These are phyloP conservation scores for Ganaspis sp. DNA, from an alignment of 1,140 invertebrate species.

Conservation along the genomic window DNA sequence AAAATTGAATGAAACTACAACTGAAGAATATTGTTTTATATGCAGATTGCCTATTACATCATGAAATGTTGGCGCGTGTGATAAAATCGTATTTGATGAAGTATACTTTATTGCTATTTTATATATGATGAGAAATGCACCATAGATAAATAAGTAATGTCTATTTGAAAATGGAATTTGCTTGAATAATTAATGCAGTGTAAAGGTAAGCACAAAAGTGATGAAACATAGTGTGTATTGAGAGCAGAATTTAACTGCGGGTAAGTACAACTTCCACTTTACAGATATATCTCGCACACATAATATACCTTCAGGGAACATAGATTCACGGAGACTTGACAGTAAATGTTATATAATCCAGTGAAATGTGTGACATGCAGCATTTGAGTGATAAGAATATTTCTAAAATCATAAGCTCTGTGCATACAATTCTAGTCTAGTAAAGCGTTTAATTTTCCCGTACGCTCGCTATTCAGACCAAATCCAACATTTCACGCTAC, in stretches of 20 bases:
- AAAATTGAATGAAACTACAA: too few relatives aligned
- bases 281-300: not conserved
- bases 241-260: not conserved
- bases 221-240: not conserved
- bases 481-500: not conserved
- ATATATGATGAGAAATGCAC: not conserved
- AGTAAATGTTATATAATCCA: slow-evolving; percentile 3
- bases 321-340: not conserved
- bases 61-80: not conserved
- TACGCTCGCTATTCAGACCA: not conserved
- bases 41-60: too few relatives aligned
- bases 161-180: not conserved
- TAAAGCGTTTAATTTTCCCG: not conserved
- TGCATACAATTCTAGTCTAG: not conserved
- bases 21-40: too few relatives aligned
- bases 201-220: not conserved
- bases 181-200: not conserved
- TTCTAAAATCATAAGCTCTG: not conserved
- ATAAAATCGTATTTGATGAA: not conserved
- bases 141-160: not conserved
- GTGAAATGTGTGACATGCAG: slow-evolving; percentile 1
- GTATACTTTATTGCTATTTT: not conserved
- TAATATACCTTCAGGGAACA: slow-evolving; percentile 1
- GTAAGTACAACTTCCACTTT: not conserved
- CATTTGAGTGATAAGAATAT: slow-evolving; percentile 18